phyloP scores from a whole-genome alignment of 2,888 invertebrate species.

The Dolichopus griseipennis region DNA sequence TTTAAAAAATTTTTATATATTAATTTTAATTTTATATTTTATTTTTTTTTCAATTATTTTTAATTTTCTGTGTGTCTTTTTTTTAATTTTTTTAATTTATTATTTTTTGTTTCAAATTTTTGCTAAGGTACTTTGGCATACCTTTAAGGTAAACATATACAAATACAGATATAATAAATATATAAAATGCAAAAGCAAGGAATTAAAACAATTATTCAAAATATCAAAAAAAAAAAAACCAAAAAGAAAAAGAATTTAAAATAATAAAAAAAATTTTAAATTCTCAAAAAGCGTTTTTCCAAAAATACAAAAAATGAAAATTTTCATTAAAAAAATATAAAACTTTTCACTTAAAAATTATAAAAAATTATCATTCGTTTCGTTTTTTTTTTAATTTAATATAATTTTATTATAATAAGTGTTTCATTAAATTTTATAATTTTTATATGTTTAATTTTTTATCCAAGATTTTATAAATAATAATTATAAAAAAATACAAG shows the following conservation, averaged over 20 bases:
- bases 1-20: too few species aligned
- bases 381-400: too few species aligned
- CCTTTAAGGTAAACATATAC: conserved; percentile 15
- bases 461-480: not conserved
- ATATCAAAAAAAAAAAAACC: conserved; percentile 16
- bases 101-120: not conserved
- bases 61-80: not conserved
- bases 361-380: too few species aligned
- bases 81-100: not conserved
- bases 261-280: not conserved
- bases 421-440: not conserved
- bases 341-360: too few species aligned
- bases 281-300: not conserved
- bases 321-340: not conserved
- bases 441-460: conserved; percentile 1
- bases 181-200: conserved; percentile 20
- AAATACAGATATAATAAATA: conserved; percentile 7
- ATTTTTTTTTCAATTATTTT: too few species aligned
- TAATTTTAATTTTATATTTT: too few species aligned
- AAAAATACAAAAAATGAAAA: not conserved
- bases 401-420: too few species aligned
- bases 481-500: too few species aligned
- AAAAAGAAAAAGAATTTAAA: conserved; percentile 8
- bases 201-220: conserved; percentile 25
- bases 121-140: not conserved